Evolutionary conservation across 2,797 vertebrate genomes (phyloP), one percentile per base, ranked within the genome.

Genomic region (Sebastes cheni): DNA sequence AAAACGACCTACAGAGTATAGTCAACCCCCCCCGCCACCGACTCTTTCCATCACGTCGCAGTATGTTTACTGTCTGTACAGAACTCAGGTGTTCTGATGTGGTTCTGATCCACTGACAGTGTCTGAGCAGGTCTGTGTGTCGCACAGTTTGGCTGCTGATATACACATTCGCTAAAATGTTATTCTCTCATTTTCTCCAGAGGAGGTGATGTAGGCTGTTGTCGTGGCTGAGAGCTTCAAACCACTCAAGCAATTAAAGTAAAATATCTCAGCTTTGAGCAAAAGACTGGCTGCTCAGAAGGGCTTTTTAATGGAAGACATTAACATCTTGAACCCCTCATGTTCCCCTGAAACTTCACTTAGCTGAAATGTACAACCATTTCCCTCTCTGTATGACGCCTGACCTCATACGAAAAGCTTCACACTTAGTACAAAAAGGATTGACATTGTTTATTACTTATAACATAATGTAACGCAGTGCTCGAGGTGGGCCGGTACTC

Each of bases 231-330:
- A 66, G 39, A 68, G 60, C 61, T 25, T 55, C 52, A 22, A 6
- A 67, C 16, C 3, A 18, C 64, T 78, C 20, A 29, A 69, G 61
- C 67, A 81, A 60, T 87, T 75, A 72, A 62, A 70, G 13, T 36
- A 34, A 16, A 58, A 78, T 66, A 73, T 42, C 30, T 58, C 58
- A 8, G 52, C 67, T 64, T 52, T 67, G 70, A 76, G 56, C 27
- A 64, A 65, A 36, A 54, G 72, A 25, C 72, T 32, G 39, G 8
- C 54, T 62, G 56, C 69, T 69, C 30, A 75, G 54, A 72, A 32
- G 32, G 30, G 42, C 42, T 34, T 69, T 23, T 20, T 46, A 76
- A 75, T 72, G 46, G 52, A 54, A 68, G 10, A 54, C 32, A 74
- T 83, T 59, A 75, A 78, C 50, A 65, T 67, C 56, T 70, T 29